These are phyloP conservation scores for Invenusta paracnida DNA, from an alignment of 2,888 invertebrate species.

Conservation along the genomic window DNA sequence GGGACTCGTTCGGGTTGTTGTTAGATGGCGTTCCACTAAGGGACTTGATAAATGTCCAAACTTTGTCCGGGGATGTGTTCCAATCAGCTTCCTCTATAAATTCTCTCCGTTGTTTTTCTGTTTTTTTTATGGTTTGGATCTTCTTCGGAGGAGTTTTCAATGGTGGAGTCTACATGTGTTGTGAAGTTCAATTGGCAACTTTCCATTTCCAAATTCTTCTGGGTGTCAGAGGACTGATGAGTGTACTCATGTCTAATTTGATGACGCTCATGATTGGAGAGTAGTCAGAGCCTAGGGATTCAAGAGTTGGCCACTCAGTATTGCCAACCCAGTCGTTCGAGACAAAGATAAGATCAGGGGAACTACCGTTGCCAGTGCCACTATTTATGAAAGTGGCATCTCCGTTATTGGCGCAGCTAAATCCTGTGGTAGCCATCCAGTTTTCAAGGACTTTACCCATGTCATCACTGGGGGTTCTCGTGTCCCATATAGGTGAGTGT, in stretches of 20 bases:
- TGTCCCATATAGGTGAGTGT: conserved; percentile 3
- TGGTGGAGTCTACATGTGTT: background rate
- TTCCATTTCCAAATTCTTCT: conserved; percentile 19
- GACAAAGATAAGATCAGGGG: background rate
- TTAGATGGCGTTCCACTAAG: background rate
- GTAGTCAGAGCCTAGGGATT: background rate
- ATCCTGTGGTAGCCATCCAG: background rate
- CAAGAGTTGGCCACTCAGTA: background rate
- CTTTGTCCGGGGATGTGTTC: conserved; percentile 7
- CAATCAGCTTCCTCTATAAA: background rate
- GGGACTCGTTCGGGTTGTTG: background rate
- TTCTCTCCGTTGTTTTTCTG: background rate
- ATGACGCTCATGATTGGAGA: background rate
- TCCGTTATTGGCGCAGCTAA: background rate
- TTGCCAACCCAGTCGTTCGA: background rate
- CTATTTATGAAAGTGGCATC: background rate
- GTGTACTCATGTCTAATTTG: background rate
- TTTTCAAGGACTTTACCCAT: background rate
- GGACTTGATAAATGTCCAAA: conserved; percentile 14
- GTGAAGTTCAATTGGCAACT: background rate
- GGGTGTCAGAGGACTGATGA: background rate
- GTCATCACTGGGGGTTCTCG: background rate
- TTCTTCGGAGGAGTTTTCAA: background rate
- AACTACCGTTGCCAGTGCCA: background rate
- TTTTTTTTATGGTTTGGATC: background rate